A percentile compares a stretch with the other conserved stretches of the same genome.
phyloP scores from a whole-genome alignment of 2,888 invertebrate genomes.

The Ceratothoa steindachneri region DNA sequence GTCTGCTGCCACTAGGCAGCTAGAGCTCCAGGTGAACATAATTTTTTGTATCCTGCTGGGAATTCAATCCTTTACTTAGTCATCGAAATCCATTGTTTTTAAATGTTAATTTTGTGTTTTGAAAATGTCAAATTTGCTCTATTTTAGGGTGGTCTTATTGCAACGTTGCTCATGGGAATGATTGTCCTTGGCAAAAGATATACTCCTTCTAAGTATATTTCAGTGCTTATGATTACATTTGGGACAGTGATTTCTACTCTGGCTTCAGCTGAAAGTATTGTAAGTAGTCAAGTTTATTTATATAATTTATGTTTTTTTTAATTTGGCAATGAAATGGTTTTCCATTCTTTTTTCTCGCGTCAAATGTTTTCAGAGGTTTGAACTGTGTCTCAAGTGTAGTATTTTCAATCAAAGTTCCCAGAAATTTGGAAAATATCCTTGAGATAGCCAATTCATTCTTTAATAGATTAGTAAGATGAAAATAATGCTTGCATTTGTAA shows the following conservation, averaged over 20 bases:
- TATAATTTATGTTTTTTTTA: too few species aligned
- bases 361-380: neutral
- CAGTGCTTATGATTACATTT: slow-evolving; percentile 85
- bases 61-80: too few species aligned
- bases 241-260: slow-evolving; percentile 89
- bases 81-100: too few species aligned
- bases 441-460: too few species aligned
- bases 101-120: too few species aligned
- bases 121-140: too few species aligned
- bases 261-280: slow-evolving; percentile 59
- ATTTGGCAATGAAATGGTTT: neutral
- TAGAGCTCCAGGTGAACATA: too few species aligned
- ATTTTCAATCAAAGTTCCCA: too few species aligned
- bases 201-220: slow-evolving; percentile 75
- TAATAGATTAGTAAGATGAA: neutral
- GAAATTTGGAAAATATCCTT: too few species aligned
- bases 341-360: neutral
- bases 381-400: too few species aligned
- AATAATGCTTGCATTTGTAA: neutral
- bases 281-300: slow-evolving; percentile 15
- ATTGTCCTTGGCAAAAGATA: slow-evolving; percentile 80
- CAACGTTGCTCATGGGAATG: slow-evolving; percentile 92
- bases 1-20: too few species aligned
- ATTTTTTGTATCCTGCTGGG: too few species aligned
- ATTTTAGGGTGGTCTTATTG: slow-evolving; percentile 89